Conservation (phyloP, 1,140 invertebrate genomes). For the Caenorhabditis tropicalis region DNA sequence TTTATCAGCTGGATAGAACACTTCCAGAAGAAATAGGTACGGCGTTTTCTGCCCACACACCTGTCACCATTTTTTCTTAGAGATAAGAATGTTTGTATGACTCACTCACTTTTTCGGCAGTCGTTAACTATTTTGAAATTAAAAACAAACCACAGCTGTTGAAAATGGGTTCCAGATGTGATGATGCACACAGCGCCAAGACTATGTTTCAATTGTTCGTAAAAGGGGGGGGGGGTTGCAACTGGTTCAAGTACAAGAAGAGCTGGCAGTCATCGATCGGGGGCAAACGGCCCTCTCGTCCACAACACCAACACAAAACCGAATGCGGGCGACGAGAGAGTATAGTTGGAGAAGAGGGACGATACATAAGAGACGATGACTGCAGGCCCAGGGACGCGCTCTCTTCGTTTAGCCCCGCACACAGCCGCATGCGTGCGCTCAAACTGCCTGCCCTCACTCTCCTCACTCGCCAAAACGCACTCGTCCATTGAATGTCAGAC, state of each 20-base stretch:
- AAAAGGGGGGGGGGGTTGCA: neutral
- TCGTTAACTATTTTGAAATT: neutral
- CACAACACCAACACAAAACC: conserved; percentile 35
- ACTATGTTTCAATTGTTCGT: neutral
- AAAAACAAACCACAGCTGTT: neutral
- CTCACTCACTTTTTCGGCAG: neutral
- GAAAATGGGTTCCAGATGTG: neutral
- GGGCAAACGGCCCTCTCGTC: neutral
- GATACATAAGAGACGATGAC: neutral
- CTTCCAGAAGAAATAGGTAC: neutral
- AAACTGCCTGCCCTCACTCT: neutral
- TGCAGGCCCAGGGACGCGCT: conserved; percentile 22
- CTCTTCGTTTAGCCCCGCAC: neutral
- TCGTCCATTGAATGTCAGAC: neutral
- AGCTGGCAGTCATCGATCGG: conserved; percentile 26
- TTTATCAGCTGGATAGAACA: neutral
- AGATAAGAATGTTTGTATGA: conserved; percentile 33
- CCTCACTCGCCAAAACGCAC: conserved; percentile 7
- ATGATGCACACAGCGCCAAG: neutral
- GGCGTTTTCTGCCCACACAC: neutral
- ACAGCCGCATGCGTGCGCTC: neutral
- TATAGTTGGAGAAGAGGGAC: neutral
- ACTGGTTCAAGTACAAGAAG: conserved; percentile 42
- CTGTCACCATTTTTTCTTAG: neutral
- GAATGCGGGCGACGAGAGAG: neutral